Conservation (phyloP, 2,113 vertebrate species). For the Tretioscincus oriximinensis region DNA sequence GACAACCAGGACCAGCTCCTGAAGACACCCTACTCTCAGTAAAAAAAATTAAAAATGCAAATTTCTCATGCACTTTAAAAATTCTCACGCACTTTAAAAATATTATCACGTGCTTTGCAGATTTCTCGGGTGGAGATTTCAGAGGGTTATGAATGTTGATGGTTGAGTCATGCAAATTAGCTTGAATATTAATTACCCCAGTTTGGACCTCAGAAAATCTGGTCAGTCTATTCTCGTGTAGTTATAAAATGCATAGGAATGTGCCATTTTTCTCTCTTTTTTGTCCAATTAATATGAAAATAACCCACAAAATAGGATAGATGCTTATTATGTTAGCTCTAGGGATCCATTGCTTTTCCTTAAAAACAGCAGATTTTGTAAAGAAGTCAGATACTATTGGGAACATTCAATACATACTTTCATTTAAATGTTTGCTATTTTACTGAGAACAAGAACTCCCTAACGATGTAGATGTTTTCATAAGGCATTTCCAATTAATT, state of each 20-base stretch:
- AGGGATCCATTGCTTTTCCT: slow-evolving; percentile 5
- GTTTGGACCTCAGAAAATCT: no score
- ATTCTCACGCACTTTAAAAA: no score
- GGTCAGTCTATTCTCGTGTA: slow-evolving; percentile 35
- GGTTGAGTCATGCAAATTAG: no score
- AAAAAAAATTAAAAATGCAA: no score
- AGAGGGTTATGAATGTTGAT: no score
- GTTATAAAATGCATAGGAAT: slow-evolving; percentile 21
- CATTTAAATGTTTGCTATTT: not conserved
- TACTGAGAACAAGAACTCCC: not conserved
- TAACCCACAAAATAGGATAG: not conserved
- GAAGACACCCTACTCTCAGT: no score
- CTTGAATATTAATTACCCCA: no score
- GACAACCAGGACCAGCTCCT: no score
- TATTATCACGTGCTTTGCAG: no score
- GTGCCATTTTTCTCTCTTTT: slow-evolving; percentile 8
- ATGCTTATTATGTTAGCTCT: slow-evolving; percentile 7
- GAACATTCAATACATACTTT: not conserved
- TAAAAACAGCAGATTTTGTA: not conserved
- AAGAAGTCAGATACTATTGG: slow-evolving; percentile 1
- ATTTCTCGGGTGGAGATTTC: no score
- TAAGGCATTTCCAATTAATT: slow-evolving; percentile 26
- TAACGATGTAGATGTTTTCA: slow-evolving; percentile 4
- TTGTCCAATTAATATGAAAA: slow-evolving; percentile 22
- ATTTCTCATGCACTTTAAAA: no score